Evolutionary conservation across 2,888 invertebrate genomes (phyloP), one percentile per base, ranked within the genome.

Genomic region (Ctenicera cuprea): DNA sequence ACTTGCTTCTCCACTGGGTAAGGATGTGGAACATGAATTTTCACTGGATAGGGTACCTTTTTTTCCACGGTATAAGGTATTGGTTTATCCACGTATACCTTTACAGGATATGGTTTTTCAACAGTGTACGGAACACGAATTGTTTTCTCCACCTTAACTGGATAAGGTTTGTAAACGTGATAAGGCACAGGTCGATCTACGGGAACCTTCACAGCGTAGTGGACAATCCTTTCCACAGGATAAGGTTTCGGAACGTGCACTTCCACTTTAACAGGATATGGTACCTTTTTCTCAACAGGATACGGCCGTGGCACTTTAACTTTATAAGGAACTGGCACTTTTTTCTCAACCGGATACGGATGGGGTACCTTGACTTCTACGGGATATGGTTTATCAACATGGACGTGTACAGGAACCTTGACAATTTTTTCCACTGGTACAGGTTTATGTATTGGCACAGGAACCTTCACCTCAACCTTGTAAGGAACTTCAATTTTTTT

Each of bases 381-480:
- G 9, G 94, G 93, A 80, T 93, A 92, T 0, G 88, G 89, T 64
- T 88, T 86, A 30, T 90, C 89, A 1, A 90, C 88, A 12, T 87
- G 87, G 8, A 90, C 89, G 80, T 93, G 91, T 1, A 94, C 90
- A 43, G 90, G 91, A 78, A 91, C 91, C 0, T 92, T 94, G 0
- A 94, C 91, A 77, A 83, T 85, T 86, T 94, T 94, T 88, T 94
- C 94, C 78, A 94, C 94, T 81, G 93, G 93, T 83, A 91, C 91
- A 50, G 93, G 94, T 79, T 84, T 83, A 22, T 80, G 66, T 11
- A 86, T 78, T 0, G 88, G 87, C n/a, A 86, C 86, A 9, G 84
- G 86, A 0, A 88, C 87, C 76, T 88, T 87, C 7, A 91, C 90
- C 73, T 90, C 91, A 74, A 92, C 90, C 80, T 91, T 91, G 5